Base-by-base conservation (phyloP, 2,888 invertebrate genomes). In the Meganola albula region DNA sequence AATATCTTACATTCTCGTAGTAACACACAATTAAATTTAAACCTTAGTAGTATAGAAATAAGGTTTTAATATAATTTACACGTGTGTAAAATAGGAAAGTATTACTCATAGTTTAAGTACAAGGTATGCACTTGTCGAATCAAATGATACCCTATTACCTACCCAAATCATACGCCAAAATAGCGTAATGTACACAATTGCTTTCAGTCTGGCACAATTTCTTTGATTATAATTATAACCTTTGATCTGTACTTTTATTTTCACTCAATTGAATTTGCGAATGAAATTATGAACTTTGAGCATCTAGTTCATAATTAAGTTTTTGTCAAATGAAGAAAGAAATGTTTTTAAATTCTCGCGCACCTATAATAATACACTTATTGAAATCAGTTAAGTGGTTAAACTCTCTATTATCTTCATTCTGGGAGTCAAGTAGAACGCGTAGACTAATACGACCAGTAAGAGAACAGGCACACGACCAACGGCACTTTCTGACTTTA, bases 121-220 rank as follows among this genome's bases (percentile, higher is more conserved):
- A 66, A 69, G 49, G 56, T 56, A 59, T 63, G 63, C 66, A 71
- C 63, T 70, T 67, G 63, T 63, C 52, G 51, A 51, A 45, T 40
- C 54, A 64, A 68, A 69, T 74, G 63, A 74, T 73, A 65, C 66
- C 66, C 58, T 39, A 60, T 69, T 67, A 72, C 62, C 60, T 63
- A 65, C 58, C 58, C 54, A 66, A 72, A 72, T 69, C 68, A 63
- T 63, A 63, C 49, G 58, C 59, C 60, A 58, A 58, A 63, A 62
- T 56, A 48, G 45, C 45, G 46, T 5, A 16, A 16, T 4, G 4
- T 6, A 16, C 16, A 56, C 54, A 59, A 57, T 53, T 51, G 54
- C 56, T 46, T 46, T 51, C 57, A 51, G 34, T 63, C 53, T 55
- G 48, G 44, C 57, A 57, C 54, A 53, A 53, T 59, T n/a, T 56